Base-by-base conservation (phyloP, 1,140 invertebrate species). In the Metopolophium dirhodum region DNA sequence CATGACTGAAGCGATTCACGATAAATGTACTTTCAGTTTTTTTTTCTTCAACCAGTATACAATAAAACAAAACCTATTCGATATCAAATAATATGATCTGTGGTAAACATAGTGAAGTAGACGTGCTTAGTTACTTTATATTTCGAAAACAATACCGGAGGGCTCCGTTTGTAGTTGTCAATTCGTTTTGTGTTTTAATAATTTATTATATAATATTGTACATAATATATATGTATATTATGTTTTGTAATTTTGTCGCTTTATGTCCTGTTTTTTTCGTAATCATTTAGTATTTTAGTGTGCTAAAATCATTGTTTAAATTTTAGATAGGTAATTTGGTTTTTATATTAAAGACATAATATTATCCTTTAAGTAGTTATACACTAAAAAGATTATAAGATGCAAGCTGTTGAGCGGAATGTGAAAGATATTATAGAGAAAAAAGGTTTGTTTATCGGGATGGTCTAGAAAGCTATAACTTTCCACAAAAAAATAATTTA, bases 21-120 rank as follows among this genome's bases (percentile, higher is more conserved):
- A 93, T 93, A 83, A 85, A 93, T 26, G 82, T 85, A 86, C 91
- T 93, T 93, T 93, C 91, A 93, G 35, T 86, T 93, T 92, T 92
- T 93, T 91, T 30, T 47, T 90, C 57, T 90, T 22, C 30, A 68
- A 61, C 61, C 57, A 7, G 26, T 61, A 41, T 61, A 90, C 54
- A 61, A 90, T 30, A 90, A 90, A 61, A 61, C 35, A 14, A 61
- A 45, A 89, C 54, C 49, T 89, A 89, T 89, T 89, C 23, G 49
- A 89, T 89, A 54, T 26, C 45, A n/a, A n/a, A 51, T n/a, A 77
- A n/a, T 41, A 77, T n/a, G 14, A 77, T 77, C 61, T 77, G 30
- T n/a, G 14, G 61, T 77, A 41, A 85, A 85, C 41, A 49, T 35
- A 35, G 11, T 41, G 3, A 7, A 35, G 86, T 77, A n/a, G 30